phyloP scores from a whole-genome alignment of 2,797 vertebrate species.

The Gymnodraco acuticeps region DNA sequence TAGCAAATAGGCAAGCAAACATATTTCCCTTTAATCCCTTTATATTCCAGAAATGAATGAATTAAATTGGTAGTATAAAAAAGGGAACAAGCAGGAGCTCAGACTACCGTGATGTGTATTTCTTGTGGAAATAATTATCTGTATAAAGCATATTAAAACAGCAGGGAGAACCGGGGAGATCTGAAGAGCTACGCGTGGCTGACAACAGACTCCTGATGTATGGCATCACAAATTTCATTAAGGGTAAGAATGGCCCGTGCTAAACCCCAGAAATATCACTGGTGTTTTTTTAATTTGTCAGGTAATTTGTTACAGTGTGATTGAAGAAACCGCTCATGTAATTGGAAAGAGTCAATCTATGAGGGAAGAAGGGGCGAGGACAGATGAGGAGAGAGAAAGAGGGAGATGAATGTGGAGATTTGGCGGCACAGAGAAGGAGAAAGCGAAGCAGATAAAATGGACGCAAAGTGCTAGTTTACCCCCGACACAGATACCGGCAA shows the following conservation, averaged over 20 bases:
- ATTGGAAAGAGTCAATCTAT: constrained; percentile 82
- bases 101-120: constrained; percentile 44
- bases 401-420: constrained; percentile 44
- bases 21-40: constrained; percentile 49
- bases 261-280: constrained; percentile 78
- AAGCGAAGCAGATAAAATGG: constrained; percentile 55
- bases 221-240: constrained; percentile 83
- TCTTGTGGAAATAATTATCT: constrained; percentile 77
- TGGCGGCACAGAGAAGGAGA: constrained; percentile 3
- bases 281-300: constrained; percentile 84
- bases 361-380: constrained; percentile 55
- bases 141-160: constrained; percentile 75
- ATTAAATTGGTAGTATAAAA: constrained; percentile 52
- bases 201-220: constrained; percentile 79
- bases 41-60: constrained; percentile 36
- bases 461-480: constrained; percentile 43
- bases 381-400: constrained; percentile 37
- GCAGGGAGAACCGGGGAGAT: constrained; percentile 56
- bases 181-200: constrained; percentile 49
- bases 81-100: constrained; percentile 38
- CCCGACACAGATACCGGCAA: constrained; percentile 37
- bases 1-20: constrained; percentile 29
- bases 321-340: constrained; percentile 82
- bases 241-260: constrained; percentile 65
- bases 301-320: constrained; percentile 82